A percentile compares a stretch with the other conserved stretches of the same genome.
Conservation (phyloP, 2,888 invertebrate species). For the Drosophila ezoana region DNA sequence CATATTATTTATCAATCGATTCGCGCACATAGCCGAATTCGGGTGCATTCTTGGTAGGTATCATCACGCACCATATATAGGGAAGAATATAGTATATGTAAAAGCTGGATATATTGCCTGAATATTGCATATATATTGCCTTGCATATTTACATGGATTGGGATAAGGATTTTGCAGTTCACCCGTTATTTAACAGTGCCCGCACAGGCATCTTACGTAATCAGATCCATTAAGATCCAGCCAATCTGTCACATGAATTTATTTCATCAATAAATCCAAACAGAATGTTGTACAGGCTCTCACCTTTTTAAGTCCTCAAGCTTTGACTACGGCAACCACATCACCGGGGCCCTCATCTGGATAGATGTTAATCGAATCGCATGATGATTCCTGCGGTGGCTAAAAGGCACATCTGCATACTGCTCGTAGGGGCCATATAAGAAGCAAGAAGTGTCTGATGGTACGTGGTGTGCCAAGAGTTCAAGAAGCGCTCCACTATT, state of each 20-base stretch:
- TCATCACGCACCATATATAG: constrained; percentile 97
- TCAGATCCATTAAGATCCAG: constrained; percentile 99
- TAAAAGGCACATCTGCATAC: too few relatives aligned
- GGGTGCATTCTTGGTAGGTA: constrained; percentile 98
- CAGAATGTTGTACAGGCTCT: neutral
- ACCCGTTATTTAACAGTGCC: constrained; percentile 94
- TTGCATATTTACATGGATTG: constrained; percentile 95
- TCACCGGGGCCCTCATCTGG: constrained; percentile 89
- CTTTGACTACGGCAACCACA: constrained; percentile 91
- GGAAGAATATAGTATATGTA: too few relatives aligned
- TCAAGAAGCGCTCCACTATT: constrained; percentile 97
- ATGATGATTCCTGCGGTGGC: too few relatives aligned
- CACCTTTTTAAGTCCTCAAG: constrained; percentile 89
- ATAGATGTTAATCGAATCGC: constrained; percentile 89
- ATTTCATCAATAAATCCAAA: neutral
- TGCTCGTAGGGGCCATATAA: too few relatives aligned
- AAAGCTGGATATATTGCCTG: constrained; percentile 93
- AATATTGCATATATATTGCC: too few relatives aligned
- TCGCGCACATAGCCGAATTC: too few relatives aligned
- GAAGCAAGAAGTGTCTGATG: too few relatives aligned
- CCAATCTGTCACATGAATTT: constrained; percentile 88
- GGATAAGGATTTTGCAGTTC: constrained; percentile 96
- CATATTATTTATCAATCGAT: too few relatives aligned
- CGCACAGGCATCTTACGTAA: constrained; percentile 92
- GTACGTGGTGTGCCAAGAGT: constrained; percentile 98